Evolutionary conservation across 2,888 invertebrate species (phyloP), one percentile per base, ranked within the genome.

Genomic region (Liodrosophila aerea): DNA sequence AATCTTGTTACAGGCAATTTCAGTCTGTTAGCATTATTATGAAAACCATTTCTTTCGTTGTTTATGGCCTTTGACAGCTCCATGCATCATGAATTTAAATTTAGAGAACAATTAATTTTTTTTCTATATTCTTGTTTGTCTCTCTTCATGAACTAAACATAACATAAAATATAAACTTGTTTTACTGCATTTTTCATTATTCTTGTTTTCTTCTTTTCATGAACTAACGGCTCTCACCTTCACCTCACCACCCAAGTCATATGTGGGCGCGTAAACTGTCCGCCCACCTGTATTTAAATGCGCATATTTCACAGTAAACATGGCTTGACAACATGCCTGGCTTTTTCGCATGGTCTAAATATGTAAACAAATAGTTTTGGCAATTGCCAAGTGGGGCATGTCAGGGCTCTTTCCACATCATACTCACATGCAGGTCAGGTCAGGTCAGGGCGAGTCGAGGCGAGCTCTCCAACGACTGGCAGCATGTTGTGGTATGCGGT

Each of bases 271-370:
- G 46, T 56, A 37, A 37, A 50, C 45, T 18, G 47, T 29, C 50
- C 30, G 27, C 40, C 61, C 61, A 53, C 61, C 68, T 52, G 70
- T 73, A 85, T 78, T 80, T 85, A 85, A 85, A 80, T 80, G 78
- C 76, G 66, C 76, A 77, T 85, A 85, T 87, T 81, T 87, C 85
- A 86, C 77, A 82, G 86, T 64, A 76, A 87, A 86, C 85, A 86
- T 86, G 86, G 82, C 87, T 87, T 86, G 87, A 86, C 85, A 85
- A 77, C 85, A 78, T 84, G 74, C 73, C 82, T 74, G 81, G 64
- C 87, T 82, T 75, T 73, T 67, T 74, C 70, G 74, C 80, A 73
- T 72, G 80, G 75, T 78, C 80, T 82, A 86, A 85, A 81, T 86
- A 85, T 87, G 86, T 77, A 78, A 82, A 83, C 86, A 86, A 83